phyloP scores from a whole-genome alignment of 2,888 invertebrate species.

The Rhyacophila evoluta region DNA sequence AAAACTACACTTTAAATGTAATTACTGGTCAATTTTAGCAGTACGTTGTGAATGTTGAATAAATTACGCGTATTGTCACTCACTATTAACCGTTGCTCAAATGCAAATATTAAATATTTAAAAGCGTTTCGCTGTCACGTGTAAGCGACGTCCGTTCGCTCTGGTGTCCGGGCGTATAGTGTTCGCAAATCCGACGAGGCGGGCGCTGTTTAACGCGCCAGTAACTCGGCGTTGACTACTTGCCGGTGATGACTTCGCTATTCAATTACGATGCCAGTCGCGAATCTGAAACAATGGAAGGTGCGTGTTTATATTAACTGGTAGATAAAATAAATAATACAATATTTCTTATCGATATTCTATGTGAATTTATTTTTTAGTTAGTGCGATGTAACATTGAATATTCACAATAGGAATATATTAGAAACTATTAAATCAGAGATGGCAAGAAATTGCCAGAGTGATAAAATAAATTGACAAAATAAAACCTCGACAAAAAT shows the following conservation, averaged over 20 bases:
- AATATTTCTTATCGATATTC: not conserved
- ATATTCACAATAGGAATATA: not conserved
- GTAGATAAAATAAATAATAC: not conserved
- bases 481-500: too few species aligned
- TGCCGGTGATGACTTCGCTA: not conserved
- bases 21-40: too few species aligned
- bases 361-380: not conserved
- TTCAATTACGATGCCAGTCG: not conserved
- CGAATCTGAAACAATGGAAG: conserved; percentile 1
- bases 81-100: too few species aligned
- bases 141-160: not conserved
- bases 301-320: not conserved
- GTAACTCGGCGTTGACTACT: not conserved
- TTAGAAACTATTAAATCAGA: too few species aligned
- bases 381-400: not conserved
- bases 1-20: too few species aligned
- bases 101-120: too few species aligned
- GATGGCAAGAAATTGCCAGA: too few species aligned
- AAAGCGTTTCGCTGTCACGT: not conserved
- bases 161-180: not conserved
- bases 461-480: too few species aligned
- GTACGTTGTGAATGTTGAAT: too few species aligned
- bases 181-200: not conserved
- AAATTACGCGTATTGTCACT: too few species aligned
- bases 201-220: not conserved